Percentiles rank a stretch among this genome's conserved stretches.
Conservation (phyloP, 2,888 invertebrate genomes). For the Syrista parreyssii region DNA sequence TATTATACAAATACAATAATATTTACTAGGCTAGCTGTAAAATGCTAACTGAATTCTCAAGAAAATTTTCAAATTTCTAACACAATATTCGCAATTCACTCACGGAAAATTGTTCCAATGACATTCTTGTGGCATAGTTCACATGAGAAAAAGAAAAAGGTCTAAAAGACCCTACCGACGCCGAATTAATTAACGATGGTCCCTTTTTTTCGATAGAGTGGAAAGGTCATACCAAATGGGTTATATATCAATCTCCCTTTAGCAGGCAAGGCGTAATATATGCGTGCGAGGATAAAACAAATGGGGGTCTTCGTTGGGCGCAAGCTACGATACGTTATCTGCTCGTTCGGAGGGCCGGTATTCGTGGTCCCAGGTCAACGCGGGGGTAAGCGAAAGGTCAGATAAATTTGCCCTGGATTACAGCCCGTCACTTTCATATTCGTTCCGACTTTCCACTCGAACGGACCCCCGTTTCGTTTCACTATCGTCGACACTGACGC, state of each 20-base stretch:
- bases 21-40: too few species aligned
- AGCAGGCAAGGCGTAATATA: conserved; percentile 34
- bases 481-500: too few species aligned
- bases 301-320: conserved; percentile 50
- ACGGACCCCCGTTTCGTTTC: conserved; percentile 28
- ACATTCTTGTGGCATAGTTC: too few species aligned
- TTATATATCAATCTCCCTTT: conserved; percentile 50
- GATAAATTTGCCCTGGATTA: conserved; percentile 62
- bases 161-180: not conserved
- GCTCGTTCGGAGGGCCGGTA: conserved; percentile 21
- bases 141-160: too few species aligned
- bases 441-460: conserved; percentile 59
- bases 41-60: too few species aligned
- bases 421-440: conserved; percentile 63
- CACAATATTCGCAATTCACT: too few species aligned
- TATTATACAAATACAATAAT: too few species aligned
- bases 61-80: too few species aligned
- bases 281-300: conserved; percentile 52
- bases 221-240: conserved; percentile 51
- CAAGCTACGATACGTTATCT: conserved; percentile 58
- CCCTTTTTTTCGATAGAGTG: conserved; percentile 40
- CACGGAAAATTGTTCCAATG: too few species aligned
- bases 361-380: conserved; percentile 37
- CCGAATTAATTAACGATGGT: conserved; percentile 39
- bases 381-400: conserved; percentile 42